Base-by-base conservation (phyloP, 1,140 invertebrate species). In the Bombus sylvicola region DNA sequence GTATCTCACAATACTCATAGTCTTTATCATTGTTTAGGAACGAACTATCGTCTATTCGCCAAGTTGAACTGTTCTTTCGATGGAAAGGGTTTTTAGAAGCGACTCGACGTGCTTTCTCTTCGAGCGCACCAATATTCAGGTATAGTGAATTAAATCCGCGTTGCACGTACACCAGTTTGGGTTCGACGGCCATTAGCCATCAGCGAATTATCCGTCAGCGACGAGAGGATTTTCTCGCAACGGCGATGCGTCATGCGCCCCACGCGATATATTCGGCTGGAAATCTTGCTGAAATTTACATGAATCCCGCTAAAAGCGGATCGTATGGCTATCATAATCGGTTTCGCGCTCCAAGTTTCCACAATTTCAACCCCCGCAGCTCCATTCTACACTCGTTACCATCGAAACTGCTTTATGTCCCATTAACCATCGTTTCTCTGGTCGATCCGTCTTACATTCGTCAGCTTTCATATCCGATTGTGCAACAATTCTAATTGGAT, bases 201-300 rank as follows among this genome's bases (percentile, higher is more conserved):
- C 86, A 87, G 43, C 86, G 78, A 90, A 89, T 89, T 87, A 90
- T 89, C 86, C 71, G 75, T 31, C 66, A 85, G 53, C 68, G 83
- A 74, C 37, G 78, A 81, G 79, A 59, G 84, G 88, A 89, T 89
- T 89, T 89, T 89, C 88, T 89, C 88, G 87, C 75, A 41, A 41
- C 81, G 64, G 28, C 79, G 47, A 41, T 37, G 43, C 75, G 43
- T 53, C 41, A 64, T 47, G 28, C 43, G 57, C 22, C 6, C 4
- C 41, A 18, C 43, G 22, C 89, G 78, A 90, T 85, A 90, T 89
- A 84, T 90, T 89, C 81, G 41, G 39, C 57, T 41, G 68, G 15
- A 77, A 77, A 87, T 90, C 86, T 89, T 87, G 53, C 81, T 89
- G 86, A 90, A 90, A 90, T 90, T 90, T 90, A 90, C 89, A 90